phyloP scores from a whole-genome alignment of 2,888 invertebrate species.

The Pristionchus mayeri region DNA sequence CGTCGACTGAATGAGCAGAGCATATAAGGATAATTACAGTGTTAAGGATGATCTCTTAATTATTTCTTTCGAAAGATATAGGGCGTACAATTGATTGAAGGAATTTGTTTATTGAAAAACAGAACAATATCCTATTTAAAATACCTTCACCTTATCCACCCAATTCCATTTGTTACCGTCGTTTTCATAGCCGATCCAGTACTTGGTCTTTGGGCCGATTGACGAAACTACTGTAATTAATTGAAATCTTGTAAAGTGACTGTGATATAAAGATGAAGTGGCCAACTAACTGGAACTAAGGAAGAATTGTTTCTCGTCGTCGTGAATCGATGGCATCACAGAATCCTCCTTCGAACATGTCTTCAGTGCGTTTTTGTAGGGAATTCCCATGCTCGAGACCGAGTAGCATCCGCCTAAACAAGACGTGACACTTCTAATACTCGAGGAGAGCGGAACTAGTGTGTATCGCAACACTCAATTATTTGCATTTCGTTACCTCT shows the following conservation, averaged over 20 bases:
- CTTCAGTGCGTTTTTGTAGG: background rate
- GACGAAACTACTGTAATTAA: background rate
- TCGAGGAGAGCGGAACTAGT: no score
- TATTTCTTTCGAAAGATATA: no score
- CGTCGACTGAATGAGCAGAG: no score
- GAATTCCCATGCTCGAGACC: background rate
- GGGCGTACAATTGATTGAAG: no score
- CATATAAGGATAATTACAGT: no score
- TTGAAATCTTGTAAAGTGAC: no score
- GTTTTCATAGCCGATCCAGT: background rate
- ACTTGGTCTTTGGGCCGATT: background rate
- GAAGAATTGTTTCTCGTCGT: slow-evolving; percentile 16
- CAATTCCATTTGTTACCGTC: background rate
- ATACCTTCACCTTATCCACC: background rate
- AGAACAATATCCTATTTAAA: no score
- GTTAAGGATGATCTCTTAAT: no score
- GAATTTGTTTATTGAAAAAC: background rate
- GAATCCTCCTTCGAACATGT: background rate
- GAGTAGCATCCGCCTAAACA: slow-evolving; percentile 1
- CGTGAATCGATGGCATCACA: background rate
- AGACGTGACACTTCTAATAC: no score
- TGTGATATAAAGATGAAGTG: no score
- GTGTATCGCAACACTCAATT: no score
- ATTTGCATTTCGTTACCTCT: no score
- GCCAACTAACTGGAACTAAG: background rate